Evolutionary conservation across 2,888 invertebrate species (phyloP), one percentile per base, ranked within the genome.

Genomic region (Perizoma affinitatum): DNA sequence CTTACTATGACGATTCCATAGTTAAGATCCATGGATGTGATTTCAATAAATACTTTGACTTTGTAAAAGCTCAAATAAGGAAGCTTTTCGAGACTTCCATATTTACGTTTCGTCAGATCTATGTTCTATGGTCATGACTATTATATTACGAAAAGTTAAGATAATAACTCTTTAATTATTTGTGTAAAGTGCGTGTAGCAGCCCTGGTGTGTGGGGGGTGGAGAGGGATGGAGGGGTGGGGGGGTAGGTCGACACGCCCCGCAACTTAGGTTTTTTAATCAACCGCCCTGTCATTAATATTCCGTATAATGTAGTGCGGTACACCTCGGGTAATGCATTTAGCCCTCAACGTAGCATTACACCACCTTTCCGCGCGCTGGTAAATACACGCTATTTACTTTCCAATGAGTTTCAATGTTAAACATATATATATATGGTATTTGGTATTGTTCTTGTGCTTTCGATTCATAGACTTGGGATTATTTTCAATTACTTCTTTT

Each of bases 271-370:
- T 87, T 88, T 88, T 89, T 90, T 90, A 90, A 90, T 90, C 90
- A 90, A 87, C 83, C 87, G 86, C 86, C 86, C 82, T 87, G 85
- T 88, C 89, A 90, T 90, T 90, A 90, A 87, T 88, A 87, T 84
- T 77, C 84, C 71, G 88, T 75, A 87, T 89, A 89, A 88, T 89
- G 88, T 84, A 84, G 84, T 72, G 76, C 50, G 40, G 62, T 60
- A 47, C 44, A 64, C 59, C 42, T 34, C 58, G 35, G 66, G 66
- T 66, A 70, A 70, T 68, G 68, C 68, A 61, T 60, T 68, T 68
- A 68, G 48, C 56, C 49, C 53, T 61, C 57, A 58, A 56, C 58
- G 61, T 62, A 56, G 61, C 65, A 48, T 52, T 55, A 54, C 38
- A 50, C 47, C 50, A 51, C 46, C 22, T 46, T 34, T 52, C 45